Percentiles rank a stretch among this genome's conserved stretches.
Conservation (phyloP, 2,113 vertebrate genomes). For the Erinaceus europaeus region DNA sequence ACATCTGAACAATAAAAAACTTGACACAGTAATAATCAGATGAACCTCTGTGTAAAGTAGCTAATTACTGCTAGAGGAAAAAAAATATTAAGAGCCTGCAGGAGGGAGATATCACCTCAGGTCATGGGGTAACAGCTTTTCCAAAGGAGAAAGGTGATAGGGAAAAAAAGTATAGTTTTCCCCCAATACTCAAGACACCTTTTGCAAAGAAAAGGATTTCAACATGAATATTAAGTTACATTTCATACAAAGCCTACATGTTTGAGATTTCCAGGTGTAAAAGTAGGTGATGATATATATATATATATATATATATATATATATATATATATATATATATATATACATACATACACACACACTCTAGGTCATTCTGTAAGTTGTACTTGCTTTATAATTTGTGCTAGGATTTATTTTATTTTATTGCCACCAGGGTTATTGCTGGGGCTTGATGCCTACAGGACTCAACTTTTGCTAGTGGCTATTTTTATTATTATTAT, state of each 20-base stretch:
- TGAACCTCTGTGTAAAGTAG: neutral
- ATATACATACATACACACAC: too few species aligned
- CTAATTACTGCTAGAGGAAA: conserved; percentile 3
- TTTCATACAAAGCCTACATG: too few species aligned
- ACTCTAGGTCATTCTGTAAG: neutral
- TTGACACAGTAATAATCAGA: conserved; percentile 39
- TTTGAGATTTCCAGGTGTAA: neutral
- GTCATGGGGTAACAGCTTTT: conserved; percentile 1
- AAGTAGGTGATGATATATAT: accelerated
- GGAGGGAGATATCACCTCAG: neutral
- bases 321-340: too few species aligned
- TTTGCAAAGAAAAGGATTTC: neutral
- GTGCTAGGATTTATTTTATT: neutral
- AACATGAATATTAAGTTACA: neutral
- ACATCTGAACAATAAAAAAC: neutral
- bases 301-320: too few species aligned
- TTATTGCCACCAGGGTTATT: too few species aligned
- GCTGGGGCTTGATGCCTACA: too few species aligned
- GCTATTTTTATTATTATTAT: too few species aligned
- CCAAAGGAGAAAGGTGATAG: neutral
- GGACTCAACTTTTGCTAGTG: too few species aligned
- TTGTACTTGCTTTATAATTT: neutral
- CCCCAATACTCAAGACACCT: neutral
- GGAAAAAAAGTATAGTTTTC: neutral
- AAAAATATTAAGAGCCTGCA: neutral